Evolutionary conservation across 2,113 vertebrate genomes (phyloP).

Genomic region (Heloderma charlesbogerti): DNA sequence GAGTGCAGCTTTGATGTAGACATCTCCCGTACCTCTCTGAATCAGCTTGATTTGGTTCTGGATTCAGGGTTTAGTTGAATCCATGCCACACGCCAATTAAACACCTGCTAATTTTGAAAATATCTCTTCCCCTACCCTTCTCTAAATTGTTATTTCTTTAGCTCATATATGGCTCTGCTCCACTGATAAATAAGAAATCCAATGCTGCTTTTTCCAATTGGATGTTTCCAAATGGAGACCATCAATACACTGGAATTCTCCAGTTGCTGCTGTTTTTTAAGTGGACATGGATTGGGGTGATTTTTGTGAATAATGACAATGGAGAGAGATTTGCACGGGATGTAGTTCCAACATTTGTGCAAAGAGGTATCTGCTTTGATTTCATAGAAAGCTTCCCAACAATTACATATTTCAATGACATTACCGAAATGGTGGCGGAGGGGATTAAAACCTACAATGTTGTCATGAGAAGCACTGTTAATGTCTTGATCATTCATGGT

Average conservation of each 20-base stretch:
- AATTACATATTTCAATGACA: not conserved
- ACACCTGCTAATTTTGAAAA: no score
- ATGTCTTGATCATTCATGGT: not conserved
- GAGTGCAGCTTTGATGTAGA: no score
- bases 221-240: not conserved
- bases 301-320: not conserved
- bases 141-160: not conserved
- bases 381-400: not conserved
- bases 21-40: no score
- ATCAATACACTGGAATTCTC: not conserved
- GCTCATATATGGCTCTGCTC: conserved; percentile 1
- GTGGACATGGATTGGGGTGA: conserved; percentile 14
- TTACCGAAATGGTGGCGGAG: not conserved
- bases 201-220: not conserved
- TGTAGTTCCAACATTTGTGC: not conserved
- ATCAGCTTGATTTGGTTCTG: no score
- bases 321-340: not conserved
- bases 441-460: not conserved
- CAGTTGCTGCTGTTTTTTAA: not conserved
- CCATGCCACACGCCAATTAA: no score
- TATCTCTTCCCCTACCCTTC: no score
- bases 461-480: not conserved
- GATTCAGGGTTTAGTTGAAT: no score
- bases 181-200: not conserved
- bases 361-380: conserved; percentile 1